Conservation (phyloP, 2,113 vertebrate species). For the Triplophysa tibetana region DNA sequence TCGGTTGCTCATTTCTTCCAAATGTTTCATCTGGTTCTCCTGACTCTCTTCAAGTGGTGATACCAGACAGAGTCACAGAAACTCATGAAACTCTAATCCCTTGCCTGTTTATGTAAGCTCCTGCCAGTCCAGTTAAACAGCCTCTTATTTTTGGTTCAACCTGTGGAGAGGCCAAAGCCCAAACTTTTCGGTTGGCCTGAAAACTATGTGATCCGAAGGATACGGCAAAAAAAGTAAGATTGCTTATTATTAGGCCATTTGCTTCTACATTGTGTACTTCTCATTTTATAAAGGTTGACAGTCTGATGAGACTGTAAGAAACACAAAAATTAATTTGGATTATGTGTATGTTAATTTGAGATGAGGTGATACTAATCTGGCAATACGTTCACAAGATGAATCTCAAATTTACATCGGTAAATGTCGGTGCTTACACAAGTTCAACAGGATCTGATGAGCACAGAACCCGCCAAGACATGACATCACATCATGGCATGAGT, state of each 20-base stretch:
- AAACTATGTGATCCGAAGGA: not conserved
- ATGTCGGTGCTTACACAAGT: not conserved
- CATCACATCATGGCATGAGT: conserved; percentile 1
- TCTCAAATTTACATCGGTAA: not conserved
- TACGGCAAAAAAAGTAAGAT: not conserved
- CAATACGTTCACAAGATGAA: not conserved
- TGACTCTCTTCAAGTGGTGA: conserved; percentile 33
- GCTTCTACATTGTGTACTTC: not conserved
- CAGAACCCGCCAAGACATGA: not conserved
- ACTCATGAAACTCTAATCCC: conserved; percentile 38
- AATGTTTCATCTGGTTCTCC: conserved; percentile 34
- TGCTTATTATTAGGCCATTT: not conserved
- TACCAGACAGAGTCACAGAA: conserved; percentile 42
- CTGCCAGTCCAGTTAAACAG: conserved; percentile 53
- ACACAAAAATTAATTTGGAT: too few species aligned
- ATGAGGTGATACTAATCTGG: not conserved
- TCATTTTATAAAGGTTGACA: not conserved
- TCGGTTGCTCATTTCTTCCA: conserved; percentile 32
- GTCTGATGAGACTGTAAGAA: too few species aligned
- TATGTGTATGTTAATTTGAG: not conserved
- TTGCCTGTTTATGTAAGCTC: conserved; percentile 47
- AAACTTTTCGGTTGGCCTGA: conserved; percentile 32
- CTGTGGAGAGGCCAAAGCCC: conserved; percentile 45
- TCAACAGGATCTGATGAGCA: not conserved
- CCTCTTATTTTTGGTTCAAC: conserved; percentile 51